These are phyloP conservation scores for Hypothenemus hampei DNA, from an alignment of 1,140 invertebrate species.

Conservation along the genomic window DNA sequence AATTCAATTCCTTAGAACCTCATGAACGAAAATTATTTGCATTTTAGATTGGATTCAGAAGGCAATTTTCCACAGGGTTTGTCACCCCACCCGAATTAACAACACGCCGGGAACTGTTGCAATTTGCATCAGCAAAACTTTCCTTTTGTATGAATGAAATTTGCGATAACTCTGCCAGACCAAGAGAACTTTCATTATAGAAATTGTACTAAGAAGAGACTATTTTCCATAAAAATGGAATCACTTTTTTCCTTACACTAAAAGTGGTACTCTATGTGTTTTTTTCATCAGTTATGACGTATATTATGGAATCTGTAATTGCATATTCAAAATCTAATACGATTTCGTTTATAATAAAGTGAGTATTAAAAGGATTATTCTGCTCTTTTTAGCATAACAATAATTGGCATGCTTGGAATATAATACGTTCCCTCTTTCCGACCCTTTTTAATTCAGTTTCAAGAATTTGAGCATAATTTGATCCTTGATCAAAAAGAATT, in stretches of 20 bases:
- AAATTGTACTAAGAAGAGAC: too few species aligned
- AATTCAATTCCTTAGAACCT: slow-evolving; percentile 25
- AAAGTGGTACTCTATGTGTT: too few species aligned
- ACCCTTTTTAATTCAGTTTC: slow-evolving; percentile 24
- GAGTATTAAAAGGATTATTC: slow-evolving; percentile 15
- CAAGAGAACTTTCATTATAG: too few species aligned
- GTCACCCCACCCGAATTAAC: slow-evolving; percentile 32
- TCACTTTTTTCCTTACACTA: too few species aligned
- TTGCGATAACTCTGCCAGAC: slow-evolving; percentile 17
- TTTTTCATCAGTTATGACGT: too few species aligned
- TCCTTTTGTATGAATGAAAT: slow-evolving; percentile 23
- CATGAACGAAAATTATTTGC: slow-evolving; percentile 32
- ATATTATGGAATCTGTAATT: too few species aligned
- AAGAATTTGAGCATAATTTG: slow-evolving; percentile 21
- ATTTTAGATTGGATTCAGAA: slow-evolving; percentile 39
- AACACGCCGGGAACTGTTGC: slow-evolving; percentile 15
- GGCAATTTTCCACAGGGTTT: slow-evolving; percentile 38
- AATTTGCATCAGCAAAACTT: slow-evolving; percentile 14
- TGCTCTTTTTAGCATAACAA: slow-evolving; percentile 13
- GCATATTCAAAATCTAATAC: too few species aligned
- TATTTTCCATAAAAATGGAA: too few species aligned
- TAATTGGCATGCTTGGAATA: slow-evolving; percentile 22
- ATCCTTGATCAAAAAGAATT: too few species aligned
- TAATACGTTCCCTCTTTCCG: not conserved
- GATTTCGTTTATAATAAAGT: too few species aligned